Conservation (phyloP, 2,888 invertebrate species). For the Drosophila borealis region DNA sequence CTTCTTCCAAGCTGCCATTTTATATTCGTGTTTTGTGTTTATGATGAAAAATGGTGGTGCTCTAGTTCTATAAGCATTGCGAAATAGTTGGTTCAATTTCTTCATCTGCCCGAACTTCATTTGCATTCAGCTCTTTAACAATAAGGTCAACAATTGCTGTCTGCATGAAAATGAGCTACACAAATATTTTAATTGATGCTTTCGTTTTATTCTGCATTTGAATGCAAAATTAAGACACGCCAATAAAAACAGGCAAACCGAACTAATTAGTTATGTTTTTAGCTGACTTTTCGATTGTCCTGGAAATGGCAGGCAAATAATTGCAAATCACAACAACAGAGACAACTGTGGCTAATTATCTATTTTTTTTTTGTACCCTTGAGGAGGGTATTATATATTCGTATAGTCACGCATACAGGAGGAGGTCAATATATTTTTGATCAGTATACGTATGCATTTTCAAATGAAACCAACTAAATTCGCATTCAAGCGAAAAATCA, state of each 20-base stretch:
- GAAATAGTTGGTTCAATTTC: constrained; percentile 38
- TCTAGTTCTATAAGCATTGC: constrained; percentile 38
- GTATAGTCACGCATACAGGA: too few relatives aligned
- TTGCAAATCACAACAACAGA: too few relatives aligned
- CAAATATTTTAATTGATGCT: constrained; percentile 33
- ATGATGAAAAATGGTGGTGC: constrained; percentile 68
- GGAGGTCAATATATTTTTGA: too few relatives aligned
- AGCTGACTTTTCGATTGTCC: neutral
- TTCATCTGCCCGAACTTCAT: neutral
- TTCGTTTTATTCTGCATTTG: constrained; percentile 15
- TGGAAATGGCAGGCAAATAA: constrained; percentile 4
- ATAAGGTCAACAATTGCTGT: constrained; percentile 24
- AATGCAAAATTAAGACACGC: neutral
- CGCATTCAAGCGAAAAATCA: too few relatives aligned
- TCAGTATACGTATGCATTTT: too few relatives aligned
- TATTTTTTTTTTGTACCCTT: too few relatives aligned
- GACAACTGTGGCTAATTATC: too few relatives aligned
- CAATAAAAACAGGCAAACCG: neutral
- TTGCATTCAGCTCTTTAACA: constrained; percentile 22
- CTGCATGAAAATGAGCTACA: constrained; percentile 3
- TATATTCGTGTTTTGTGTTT: constrained; percentile 48
- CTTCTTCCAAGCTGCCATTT: constrained; percentile 29
- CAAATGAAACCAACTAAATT: too few relatives aligned
- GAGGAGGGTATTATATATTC: too few relatives aligned
- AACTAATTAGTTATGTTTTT: neutral